Percentiles rank a stretch among this genome's conserved stretches.
phyloP scores from a whole-genome alignment of 2,113 vertebrate species.

The Notarius lentiginosus region DNA sequence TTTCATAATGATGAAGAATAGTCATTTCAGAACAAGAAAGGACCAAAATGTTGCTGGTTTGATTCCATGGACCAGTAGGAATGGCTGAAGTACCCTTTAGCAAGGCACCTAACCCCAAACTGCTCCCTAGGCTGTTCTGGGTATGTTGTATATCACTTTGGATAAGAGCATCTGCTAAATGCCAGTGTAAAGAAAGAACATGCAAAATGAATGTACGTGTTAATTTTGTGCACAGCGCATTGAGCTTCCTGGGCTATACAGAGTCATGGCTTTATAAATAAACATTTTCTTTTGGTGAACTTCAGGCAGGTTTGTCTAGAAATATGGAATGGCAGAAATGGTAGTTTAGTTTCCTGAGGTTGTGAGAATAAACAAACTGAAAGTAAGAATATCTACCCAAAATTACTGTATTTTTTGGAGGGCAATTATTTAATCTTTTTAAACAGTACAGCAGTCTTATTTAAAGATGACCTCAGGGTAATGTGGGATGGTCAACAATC shows the following conservation, averaged over 20 bases:
- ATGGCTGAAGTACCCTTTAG: too few relatives aligned
- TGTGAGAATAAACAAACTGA: neutral
- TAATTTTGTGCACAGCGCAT: neutral
- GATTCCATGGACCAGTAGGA: too few relatives aligned
- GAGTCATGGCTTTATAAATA: neutral
- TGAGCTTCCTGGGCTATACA: neutral
- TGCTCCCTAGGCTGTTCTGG: too few relatives aligned
- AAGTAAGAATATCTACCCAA: neutral
- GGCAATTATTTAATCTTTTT: neutral
- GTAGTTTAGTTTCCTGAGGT: neutral
- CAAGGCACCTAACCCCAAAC: too few relatives aligned
- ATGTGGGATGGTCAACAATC: slow-evolving; percentile 9
- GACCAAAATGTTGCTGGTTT: too few relatives aligned
- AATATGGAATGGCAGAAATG: neutral
- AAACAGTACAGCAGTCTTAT: neutral
- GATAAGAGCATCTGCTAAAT: too few relatives aligned
- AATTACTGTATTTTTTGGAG: neutral
- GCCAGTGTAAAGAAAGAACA: neutral
- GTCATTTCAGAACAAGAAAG: neutral
- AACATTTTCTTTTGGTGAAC: neutral
- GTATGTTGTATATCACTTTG: too few relatives aligned
- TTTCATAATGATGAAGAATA: neutral
- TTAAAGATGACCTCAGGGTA: slow-evolving; percentile 8
- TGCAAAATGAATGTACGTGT: neutral
- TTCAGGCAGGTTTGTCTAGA: neutral